Evolutionary conservation across 2,797 vertebrate genomes (phyloP), one percentile per base, ranked within the genome.

Genomic region (Pangasius macronema): DNA sequence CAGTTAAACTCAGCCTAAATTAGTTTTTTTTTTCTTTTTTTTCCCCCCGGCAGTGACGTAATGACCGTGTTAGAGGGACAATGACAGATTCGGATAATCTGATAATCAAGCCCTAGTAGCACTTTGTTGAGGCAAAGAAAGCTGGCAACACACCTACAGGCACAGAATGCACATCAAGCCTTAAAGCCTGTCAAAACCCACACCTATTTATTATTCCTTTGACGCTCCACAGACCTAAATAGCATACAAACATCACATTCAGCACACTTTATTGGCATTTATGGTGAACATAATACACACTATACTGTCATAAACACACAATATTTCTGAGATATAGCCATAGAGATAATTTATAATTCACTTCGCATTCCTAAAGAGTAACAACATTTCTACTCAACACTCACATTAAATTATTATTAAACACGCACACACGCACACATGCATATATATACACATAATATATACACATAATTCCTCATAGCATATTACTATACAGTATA

Each of bases 1-100:
- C 92, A 87, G 89, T 89, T 92, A 92, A 94, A 95, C 95, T 94
- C 92, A 85, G 81, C 91, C 93, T 94, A 95, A 95, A 96, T 95
- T 94, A 92, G 91, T 92, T 94, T 93, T 90, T 91, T 73, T 86
- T 89, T 57, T 6, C 6, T 42, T 94, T 93, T 93, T 94, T 93
- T 90, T 91, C 67, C 86, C 88, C 57, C 3, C 77, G 18, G 36
- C 57, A 82, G 22, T 82, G 80, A 82, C 2, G 36, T 63, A 46
- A 82, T 63, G 57, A 82, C 36, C 4, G 1, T 89, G 85, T 92
- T 94, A 92, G 93, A 92, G 93, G 82, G 90, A 92, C 93, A 92
- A 90, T 91, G 93, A 93, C 87, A 89, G 92, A 95, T 94, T 92
- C 93, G 92, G 91, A 92, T 46, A 46, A 46, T 92, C 83, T 75